phyloP scores from a whole-genome alignment of 2,113 vertebrate genomes.

The Pseudopipra pipra region DNA sequence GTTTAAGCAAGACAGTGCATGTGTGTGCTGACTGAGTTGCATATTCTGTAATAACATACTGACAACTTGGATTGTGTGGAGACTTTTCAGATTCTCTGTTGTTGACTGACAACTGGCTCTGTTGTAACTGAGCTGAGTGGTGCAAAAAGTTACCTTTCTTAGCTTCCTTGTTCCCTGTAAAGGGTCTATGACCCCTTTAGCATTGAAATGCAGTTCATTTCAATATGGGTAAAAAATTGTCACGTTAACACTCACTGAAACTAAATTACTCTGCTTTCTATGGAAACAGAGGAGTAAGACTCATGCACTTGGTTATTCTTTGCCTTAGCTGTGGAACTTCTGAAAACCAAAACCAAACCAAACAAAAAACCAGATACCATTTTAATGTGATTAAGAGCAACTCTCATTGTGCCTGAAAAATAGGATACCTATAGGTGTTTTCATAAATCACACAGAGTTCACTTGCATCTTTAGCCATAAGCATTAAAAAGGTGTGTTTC shows the following conservation, averaged over 20 bases:
- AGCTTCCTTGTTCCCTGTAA: not conserved
- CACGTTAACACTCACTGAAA: not conserved
- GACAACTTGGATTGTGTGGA: accelerated
- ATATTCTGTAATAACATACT: not conserved
- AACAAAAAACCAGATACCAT: not conserved
- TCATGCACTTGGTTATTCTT: not conserved
- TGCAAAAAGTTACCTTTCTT: not conserved
- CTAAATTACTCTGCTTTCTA: not conserved
- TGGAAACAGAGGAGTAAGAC: not conserved
- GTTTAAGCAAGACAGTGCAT: not conserved
- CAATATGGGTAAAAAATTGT: not conserved
- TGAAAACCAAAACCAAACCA: not conserved
- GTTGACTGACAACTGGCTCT: not conserved
- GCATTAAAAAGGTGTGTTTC: not conserved
- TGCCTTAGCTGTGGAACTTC: not conserved
- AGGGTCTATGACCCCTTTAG: not conserved
- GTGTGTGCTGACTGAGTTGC: not conserved
- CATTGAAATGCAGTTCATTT: not conserved
- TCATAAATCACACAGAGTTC: not conserved
- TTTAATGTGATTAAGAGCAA: not conserved
- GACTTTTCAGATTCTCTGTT: not conserved
- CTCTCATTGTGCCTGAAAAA: not conserved
- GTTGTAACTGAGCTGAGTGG: not conserved
- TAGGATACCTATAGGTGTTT: not conserved
- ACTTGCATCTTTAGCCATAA: not conserved